These are phyloP conservation scores for Metaphire vulgaris DNA, from an alignment of 1,140 invertebrate species.

Conservation along the genomic window DNA sequence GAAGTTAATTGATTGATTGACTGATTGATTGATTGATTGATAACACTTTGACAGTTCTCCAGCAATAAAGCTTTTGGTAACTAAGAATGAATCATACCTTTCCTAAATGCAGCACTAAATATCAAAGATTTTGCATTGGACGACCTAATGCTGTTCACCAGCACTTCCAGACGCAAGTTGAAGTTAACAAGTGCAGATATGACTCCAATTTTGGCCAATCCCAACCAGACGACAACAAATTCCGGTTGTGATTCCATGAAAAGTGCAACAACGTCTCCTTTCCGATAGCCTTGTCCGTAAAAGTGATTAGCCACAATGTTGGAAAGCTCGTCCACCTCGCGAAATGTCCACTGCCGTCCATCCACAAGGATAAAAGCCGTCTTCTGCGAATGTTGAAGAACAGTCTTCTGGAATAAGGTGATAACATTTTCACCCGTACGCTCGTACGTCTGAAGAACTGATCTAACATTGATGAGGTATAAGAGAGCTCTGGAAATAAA, in stretches of 20 bases:
- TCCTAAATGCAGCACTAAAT: constrained; percentile 57
- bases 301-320: constrained; percentile 67
- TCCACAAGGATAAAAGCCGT: constrained; percentile 71
- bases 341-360: constrained; percentile 67
- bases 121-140: constrained; percentile 75
- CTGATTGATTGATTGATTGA: neutral
- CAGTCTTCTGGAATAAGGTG: constrained; percentile 17
- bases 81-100: constrained; percentile 40
- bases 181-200: constrained; percentile 80
- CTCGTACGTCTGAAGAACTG: neutral
- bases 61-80: neutral
- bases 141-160: constrained; percentile 73
- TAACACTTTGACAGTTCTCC: neutral
- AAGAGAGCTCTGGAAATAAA: neutral
- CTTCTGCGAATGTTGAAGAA: constrained; percentile 67
- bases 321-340: constrained; percentile 65
- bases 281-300: constrained; percentile 38
- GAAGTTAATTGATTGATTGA: neutral
- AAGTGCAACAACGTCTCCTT: constrained; percentile 72
- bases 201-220: constrained; percentile 74
- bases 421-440: constrained; percentile 5
- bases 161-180: constrained; percentile 66
- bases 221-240: constrained; percentile 80
- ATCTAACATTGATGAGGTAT: neutral
- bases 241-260: constrained; percentile 76